Evolutionary conservation across 2,888 invertebrate species (phyloP).

Genomic region (Crioceris asparagi): DNA sequence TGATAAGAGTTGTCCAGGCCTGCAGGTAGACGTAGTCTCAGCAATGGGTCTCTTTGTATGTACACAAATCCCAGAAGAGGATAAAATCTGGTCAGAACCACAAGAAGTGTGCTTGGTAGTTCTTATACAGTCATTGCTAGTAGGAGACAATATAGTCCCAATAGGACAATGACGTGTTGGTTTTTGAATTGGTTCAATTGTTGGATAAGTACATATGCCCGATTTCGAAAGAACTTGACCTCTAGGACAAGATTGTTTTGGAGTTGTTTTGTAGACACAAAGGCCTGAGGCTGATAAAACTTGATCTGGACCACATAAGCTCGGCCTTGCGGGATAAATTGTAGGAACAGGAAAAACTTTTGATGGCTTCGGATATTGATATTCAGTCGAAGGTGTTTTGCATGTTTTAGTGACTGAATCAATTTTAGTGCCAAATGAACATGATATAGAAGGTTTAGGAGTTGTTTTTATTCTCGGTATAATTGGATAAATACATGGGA

Average conservation of each 20-base stretch:
- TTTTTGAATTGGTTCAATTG: background rate
- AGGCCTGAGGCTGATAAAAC: conserved; percentile 12
- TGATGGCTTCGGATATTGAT: conserved; percentile 6
- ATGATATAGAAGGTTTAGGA: conserved; percentile 24
- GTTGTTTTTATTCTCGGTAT: background rate
- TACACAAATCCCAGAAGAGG: conserved; percentile 11
- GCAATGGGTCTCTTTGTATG: background rate
- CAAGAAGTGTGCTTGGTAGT: conserved; percentile 8
- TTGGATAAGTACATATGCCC: conserved; percentile 1
- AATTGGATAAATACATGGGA: conserved; percentile 1
- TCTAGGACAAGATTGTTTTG: conserved; percentile 10
- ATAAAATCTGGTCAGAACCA: conserved; percentile 16
- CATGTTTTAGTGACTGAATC: conserved; percentile 1
- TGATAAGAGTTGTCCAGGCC: conserved; percentile 8
- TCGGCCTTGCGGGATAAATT: too few relatives aligned
- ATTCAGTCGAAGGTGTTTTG: background rate
- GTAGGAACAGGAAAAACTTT: background rate
- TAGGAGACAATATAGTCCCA: background rate
- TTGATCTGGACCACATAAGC: conserved; percentile 4
- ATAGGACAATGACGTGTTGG: background rate
- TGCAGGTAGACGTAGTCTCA: conserved; percentile 14
- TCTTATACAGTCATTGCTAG: conserved; percentile 17
- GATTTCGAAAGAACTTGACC: conserved; percentile 8
- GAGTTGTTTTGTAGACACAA: conserved; percentile 8
- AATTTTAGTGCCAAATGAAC: conserved; percentile 4